These are phyloP conservation scores for Eutolmus rufibarbis DNA, from an alignment of 2,888 invertebrate genomes.

Conservation along the genomic window DNA sequence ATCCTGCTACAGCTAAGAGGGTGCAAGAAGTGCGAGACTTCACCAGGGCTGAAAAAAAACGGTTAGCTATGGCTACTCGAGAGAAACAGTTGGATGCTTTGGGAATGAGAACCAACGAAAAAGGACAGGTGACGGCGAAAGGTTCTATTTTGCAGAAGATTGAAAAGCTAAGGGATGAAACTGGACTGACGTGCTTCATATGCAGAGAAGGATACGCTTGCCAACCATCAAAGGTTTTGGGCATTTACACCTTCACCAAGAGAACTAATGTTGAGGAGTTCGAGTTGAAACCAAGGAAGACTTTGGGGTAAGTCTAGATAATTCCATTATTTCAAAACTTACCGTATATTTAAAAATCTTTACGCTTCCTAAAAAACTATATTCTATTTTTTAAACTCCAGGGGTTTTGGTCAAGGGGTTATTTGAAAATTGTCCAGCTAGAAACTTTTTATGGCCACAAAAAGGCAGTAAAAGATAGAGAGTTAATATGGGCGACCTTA, in stretches of 20 bases:
- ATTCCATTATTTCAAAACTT: too few species aligned
- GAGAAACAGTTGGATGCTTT: slow-evolving; percentile 94
- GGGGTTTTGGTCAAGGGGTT: too few species aligned
- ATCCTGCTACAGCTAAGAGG: slow-evolving; percentile 78
- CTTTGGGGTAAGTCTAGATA: slow-evolving; percentile 66
- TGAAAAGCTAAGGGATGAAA: slow-evolving; percentile 94
- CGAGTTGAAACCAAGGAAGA: slow-evolving; percentile 88
- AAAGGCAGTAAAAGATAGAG: too few species aligned
- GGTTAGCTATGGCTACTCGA: slow-evolving; percentile 96
- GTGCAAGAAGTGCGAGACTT: slow-evolving; percentile 94
- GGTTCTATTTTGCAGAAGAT: slow-evolving; percentile 90
- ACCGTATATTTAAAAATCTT: too few species aligned
- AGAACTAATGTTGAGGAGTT: slow-evolving; percentile 92
- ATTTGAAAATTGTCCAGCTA: too few species aligned
- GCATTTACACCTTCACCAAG: slow-evolving; percentile 96
- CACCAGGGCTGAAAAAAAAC: slow-evolving; percentile 95
- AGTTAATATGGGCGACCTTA: too few species aligned
- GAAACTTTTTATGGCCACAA: too few species aligned
- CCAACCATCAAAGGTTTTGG: slow-evolving; percentile 91
- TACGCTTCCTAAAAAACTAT: too few species aligned
- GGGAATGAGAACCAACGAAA: slow-evolving; percentile 95
- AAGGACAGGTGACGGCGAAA: slow-evolving; percentile 94
- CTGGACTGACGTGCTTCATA: slow-evolving; percentile 95
- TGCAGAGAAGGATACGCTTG: slow-evolving; percentile 98
- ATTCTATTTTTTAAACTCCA: too few species aligned